Conservation (phyloP, 64 coral and sea anemone genomes). For the Acropora tenuis region DNA sequence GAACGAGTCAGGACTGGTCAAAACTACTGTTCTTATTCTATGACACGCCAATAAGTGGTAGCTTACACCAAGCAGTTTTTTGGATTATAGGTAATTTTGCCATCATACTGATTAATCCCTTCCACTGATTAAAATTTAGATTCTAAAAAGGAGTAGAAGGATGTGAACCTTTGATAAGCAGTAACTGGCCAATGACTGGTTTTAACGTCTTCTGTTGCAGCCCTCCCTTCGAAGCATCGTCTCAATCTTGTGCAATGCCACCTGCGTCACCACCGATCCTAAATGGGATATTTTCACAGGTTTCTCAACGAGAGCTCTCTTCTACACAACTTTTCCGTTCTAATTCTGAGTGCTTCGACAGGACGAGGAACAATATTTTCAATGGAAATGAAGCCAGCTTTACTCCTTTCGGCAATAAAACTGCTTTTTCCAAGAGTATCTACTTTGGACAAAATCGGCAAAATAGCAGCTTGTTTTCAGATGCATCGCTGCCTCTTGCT, state of each 20-base stretch:
- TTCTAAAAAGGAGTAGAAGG: not conserved
- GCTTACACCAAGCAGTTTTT: too few species aligned
- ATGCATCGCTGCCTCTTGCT: not conserved
- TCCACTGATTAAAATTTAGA: not conserved
- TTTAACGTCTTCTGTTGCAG: not conserved
- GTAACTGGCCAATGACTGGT: not conserved
- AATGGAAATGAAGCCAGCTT: not conserved
- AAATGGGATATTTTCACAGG: slow-evolving; percentile 71
- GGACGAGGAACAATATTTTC: not conserved
- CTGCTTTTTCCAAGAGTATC: not conserved
- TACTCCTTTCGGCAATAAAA: not conserved
- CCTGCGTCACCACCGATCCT: slow-evolving; percentile 60
- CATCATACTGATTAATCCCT: too few species aligned
- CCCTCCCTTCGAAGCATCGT: slow-evolving; percentile 15
- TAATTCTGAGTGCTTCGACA: slow-evolving; percentile 59
- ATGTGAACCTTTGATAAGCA: not conserved
- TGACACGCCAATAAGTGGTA: too few species aligned
- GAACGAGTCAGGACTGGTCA: too few species aligned
- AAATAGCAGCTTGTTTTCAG: not conserved
- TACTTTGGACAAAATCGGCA: not conserved
- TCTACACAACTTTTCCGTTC: slow-evolving; percentile 72
- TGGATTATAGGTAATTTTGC: too few species aligned
- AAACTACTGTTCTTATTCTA: too few species aligned
- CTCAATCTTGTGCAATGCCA: slow-evolving; percentile 12
- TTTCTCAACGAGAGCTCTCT: slow-evolving; percentile 61